Evolutionary conservation across 2,113 vertebrate species (phyloP).

Genomic region (Xenotilapia longispinis): DNA sequence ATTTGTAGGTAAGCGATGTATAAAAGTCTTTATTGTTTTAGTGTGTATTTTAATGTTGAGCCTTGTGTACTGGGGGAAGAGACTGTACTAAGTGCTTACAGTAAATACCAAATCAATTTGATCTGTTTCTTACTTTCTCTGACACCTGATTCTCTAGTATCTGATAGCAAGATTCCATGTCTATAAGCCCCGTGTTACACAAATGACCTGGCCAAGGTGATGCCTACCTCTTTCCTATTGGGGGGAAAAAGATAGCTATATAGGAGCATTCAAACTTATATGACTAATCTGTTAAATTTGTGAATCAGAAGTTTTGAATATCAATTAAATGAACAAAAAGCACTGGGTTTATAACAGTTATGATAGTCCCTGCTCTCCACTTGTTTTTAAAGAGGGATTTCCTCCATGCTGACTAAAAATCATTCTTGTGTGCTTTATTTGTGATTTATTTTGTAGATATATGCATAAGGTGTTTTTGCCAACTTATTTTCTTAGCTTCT

Average conservation of each 20-base stretch:
- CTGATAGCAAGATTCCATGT: neutral
- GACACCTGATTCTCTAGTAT: neutral
- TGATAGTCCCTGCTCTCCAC: neutral
- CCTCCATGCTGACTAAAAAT: neutral
- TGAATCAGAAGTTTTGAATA: neutral
- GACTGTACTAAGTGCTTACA: neutral
- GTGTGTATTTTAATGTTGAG: neutral
- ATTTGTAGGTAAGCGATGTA: neutral
- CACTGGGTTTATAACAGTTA: neutral
- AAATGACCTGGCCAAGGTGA: neutral
- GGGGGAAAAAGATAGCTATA: neutral
- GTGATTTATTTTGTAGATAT: conserved; percentile 21
- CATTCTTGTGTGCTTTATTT: conserved; percentile 47
- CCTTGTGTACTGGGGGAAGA: neutral
- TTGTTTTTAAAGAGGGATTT: conserved; percentile 64
- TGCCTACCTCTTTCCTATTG: neutral
- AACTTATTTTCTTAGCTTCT: conserved; percentile 13
- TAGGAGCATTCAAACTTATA: neutral
- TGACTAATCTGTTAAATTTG: neutral
- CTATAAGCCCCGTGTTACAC: neutral
- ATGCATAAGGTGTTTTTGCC: conserved; percentile 32
- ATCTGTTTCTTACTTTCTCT: neutral
- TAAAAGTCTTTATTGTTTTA: neutral
- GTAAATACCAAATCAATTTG: neutral
- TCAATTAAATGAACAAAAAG: neutral